Conservation (phyloP, 2,888 invertebrate genomes). For the Epistrophe eligans region DNA sequence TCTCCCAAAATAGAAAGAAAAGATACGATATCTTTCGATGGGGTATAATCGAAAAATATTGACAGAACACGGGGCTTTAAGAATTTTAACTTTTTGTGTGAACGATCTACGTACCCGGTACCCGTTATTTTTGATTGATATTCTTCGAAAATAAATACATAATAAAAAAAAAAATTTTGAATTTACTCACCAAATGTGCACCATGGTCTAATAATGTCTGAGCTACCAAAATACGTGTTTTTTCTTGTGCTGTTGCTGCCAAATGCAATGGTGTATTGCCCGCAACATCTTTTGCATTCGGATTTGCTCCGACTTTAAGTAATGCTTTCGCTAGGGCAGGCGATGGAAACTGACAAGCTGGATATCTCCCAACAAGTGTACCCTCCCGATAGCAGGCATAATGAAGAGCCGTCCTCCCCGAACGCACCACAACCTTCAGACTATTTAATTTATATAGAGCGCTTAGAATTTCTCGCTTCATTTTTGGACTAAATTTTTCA, state of each 20-base stretch:
- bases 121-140: too few species aligned
- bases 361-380: conserved; percentile 88
- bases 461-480: conserved; percentile 87
- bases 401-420: conserved; percentile 90
- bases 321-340: conserved; percentile 89
- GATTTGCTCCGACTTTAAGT: conserved; percentile 92
- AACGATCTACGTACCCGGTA: too few species aligned
- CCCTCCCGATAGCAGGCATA: conserved; percentile 93
- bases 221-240: conserved; percentile 90
- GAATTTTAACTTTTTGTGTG: too few species aligned
- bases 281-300: conserved; percentile 91
- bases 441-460: conserved; percentile 91
- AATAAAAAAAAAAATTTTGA: too few species aligned
- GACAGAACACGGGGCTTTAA: too few species aligned
- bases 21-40: too few species aligned
- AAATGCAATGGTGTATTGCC: conserved; percentile 96
- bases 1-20: too few species aligned
- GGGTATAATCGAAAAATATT: too few species aligned
- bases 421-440: conserved; percentile 87
- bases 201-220: conserved; percentile 90
- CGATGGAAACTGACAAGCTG: conserved; percentile 89
- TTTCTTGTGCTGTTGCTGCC: conserved; percentile 90
- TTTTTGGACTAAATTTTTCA: conserved; percentile 84
- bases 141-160: too few species aligned
- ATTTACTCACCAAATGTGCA: conserved; percentile 85